Evolutionary conservation across 2,797 vertebrate genomes (phyloP).

Genomic region (Rhabdomys pumilio): DNA sequence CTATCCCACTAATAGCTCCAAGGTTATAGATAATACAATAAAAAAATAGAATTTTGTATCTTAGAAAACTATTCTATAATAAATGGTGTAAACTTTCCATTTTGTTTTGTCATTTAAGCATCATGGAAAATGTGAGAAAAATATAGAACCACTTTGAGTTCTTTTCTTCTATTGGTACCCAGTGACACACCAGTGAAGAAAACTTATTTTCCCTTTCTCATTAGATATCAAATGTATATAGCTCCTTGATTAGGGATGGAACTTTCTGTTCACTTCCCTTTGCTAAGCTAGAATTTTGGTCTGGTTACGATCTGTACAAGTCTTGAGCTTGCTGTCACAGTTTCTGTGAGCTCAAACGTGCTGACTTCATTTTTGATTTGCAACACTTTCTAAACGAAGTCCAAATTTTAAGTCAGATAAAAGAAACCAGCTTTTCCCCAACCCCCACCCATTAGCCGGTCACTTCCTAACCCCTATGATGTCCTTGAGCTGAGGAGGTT

Average conservation of each 20-base stretch:
- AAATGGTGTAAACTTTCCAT: conserved; percentile 64
- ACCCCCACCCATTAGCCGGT: neutral
- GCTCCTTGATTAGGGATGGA: neutral
- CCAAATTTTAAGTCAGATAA: neutral
- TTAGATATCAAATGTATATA: neutral
- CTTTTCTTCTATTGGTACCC: neutral
- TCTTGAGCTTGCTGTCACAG: neutral
- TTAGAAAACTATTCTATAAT: conserved; percentile 62
- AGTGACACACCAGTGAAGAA: neutral
- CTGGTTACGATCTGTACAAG: neutral
- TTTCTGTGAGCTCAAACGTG: neutral
- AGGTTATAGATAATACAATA: neutral
- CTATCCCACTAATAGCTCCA: conserved; percentile 18
- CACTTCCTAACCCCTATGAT: neutral
- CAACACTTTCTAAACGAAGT: conserved; percentile 24
- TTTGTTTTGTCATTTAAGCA: conserved; percentile 74
- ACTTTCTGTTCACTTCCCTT: neutral
- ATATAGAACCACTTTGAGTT: conserved; percentile 17
- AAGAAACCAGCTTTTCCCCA: neutral
- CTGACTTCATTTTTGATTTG: conserved; percentile 12
- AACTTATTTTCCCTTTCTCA: neutral
- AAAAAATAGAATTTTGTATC: conserved; percentile 36
- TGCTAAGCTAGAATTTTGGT: neutral
- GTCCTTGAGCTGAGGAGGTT: neutral
- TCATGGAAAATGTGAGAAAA: conserved; percentile 67